Base-by-base conservation (phyloP, 2,797 vertebrate species). In the Buceros bicornis region DNA sequence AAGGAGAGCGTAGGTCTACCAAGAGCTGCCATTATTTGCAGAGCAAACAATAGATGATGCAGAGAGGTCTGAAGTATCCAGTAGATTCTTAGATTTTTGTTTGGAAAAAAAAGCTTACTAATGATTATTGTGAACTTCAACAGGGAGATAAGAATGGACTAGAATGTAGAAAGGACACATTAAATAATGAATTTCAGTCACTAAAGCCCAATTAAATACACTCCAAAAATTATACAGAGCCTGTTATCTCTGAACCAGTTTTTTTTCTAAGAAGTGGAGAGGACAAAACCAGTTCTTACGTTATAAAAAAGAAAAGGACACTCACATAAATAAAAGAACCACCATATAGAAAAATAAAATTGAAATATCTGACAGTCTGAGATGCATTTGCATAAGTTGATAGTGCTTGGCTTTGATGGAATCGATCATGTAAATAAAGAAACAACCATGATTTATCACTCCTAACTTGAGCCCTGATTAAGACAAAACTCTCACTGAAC, bases 381-480 rank as follows among this genome's bases (percentile, higher is more conserved):
- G 40, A 53, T 88, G 40, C 29, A 43, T 48, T 92, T 86, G 48
- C 2, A 0, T 80, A 72, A 85, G 43, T 15, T 82, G 76, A 62
- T 66, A 90, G 31, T 56, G 35, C 33, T 40, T 82, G 82, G 73
- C 77, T 86, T 74, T 47, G 53, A 72, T 84, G 47, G 74, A 89
- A 90, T 65, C 71, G 87, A 90, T 65, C 71, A 87, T 5, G 48
- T 57, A 86, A 89, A 60, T 35, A 65, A 88, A 84, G 57, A 71
- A 81, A 71, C 69, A 82, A 69, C 57, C n/a, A 47, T 64, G 40
- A 25, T 56, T 31, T 69, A 72, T 92, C 90, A 62, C 43, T 92
- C 73, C 56, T 90, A 83, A 89, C 77, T 86, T 60, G 37, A 88
- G 28, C 21, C 28, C 40, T 66, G 70, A 81, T 93, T 92, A 81